A percentile compares a stretch with the other conserved stretches of the same genome.
These are phyloP conservation scores for Notothenia coriiceps DNA, from an alignment of 2,113 vertebrate genomes.

Conservation along the genomic window DNA sequence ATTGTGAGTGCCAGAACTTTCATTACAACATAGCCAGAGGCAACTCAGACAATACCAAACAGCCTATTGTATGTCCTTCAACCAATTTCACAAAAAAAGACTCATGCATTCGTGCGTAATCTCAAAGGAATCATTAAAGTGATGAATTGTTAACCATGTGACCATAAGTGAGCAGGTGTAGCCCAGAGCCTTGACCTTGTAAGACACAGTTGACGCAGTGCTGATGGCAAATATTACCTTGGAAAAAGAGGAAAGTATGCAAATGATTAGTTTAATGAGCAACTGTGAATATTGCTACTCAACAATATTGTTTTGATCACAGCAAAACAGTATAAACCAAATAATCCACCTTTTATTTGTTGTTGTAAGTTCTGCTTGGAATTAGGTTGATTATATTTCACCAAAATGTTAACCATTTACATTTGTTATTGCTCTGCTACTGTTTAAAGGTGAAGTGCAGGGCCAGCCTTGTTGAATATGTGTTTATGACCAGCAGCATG, in stretches of 20 bases:
- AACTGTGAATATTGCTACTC: constrained; percentile 17
- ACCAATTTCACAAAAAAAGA: constrained; percentile 70
- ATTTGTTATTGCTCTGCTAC: constrained; percentile 14
- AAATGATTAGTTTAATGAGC: constrained; percentile 26
- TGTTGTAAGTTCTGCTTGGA: neutral
- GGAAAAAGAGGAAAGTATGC: constrained; percentile 33
- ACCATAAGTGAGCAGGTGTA: constrained; percentile 50
- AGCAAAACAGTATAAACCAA: neutral
- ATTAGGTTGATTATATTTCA: constrained; percentile 20
- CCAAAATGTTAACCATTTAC: neutral
- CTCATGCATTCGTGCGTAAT: constrained; percentile 82
- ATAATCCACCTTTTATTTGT: constrained; percentile 8
- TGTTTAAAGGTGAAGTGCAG: neutral
- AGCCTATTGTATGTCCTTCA: constrained; percentile 78
- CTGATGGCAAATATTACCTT: constrained; percentile 53
- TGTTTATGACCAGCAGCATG: neutral
- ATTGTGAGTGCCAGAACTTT: constrained; percentile 82
- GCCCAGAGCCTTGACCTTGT: constrained; percentile 65
- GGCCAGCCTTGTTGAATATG: neutral
- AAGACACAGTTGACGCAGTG: constrained; percentile 22
- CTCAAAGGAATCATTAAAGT: constrained; percentile 82
- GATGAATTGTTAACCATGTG: constrained; percentile 81
- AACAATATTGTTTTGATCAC: constrained; percentile 15
- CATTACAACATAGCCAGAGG: constrained; percentile 81
- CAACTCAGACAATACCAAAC: constrained; percentile 70